Evolutionary conservation across 2,113 vertebrate species (phyloP), one percentile per base, ranked within the genome.

Genomic region (Atlantisia rogersi): DNA sequence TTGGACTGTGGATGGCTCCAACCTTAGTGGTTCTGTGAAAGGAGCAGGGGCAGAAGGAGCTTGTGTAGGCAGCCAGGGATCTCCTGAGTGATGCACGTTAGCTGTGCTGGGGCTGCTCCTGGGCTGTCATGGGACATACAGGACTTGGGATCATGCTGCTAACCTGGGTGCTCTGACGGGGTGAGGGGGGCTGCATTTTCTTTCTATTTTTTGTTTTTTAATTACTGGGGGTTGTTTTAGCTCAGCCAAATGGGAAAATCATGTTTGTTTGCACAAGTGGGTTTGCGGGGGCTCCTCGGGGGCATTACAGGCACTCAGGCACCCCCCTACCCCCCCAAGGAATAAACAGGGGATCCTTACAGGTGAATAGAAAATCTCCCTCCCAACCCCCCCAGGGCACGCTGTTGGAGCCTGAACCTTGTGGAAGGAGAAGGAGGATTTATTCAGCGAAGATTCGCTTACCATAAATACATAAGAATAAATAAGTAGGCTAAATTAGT

Each of bases 401-500:
- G 50, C 37, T 79, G 28, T 32, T 71, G 53, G 62, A 60, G 56
- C 76, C 53, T 76, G 86, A 94, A 89, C 58, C 35, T 5, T 40
- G 86, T 76, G 78, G 88, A 89, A 93, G 86, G 82, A 96, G 70
- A 91, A 76, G 17, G 17, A 56, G 65, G 74, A 92, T 94, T 90
- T 89, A 86, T 82, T 91, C 0, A 0, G 65, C 92, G 65, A 86
- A 83, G 90, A 92, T 88, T 96, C 87, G 55, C 68, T 95, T 93
- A 59, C 77, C 55, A 94, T 91, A 94, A 95, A 96, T 91, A 96
- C 94, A 95, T 93, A 85, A 92, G 95, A 95, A 95, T 69, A 94
- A 91, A 87, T 82, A 96, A 95, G 90, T 55, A 82, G 81, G 67
- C 75, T 96, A 94, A 96, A 96, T 96, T 73, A 96, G 92, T 91